phyloP scores from a whole-genome alignment of 2,113 vertebrate genomes.

The Serilophus lunatus region DNA sequence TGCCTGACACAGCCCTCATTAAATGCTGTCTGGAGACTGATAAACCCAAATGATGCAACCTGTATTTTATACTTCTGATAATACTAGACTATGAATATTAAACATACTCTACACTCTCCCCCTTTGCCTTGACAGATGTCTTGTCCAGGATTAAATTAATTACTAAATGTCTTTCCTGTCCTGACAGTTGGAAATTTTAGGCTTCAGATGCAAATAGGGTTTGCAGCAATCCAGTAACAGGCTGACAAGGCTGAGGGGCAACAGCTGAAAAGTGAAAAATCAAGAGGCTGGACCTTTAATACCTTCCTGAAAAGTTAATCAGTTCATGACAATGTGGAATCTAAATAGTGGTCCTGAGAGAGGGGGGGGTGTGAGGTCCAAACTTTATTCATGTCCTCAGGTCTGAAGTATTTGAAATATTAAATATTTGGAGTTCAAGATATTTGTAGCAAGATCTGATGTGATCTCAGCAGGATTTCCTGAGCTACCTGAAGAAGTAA shows the following conservation, averaged over 20 bases:
- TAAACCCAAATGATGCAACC: neutral
- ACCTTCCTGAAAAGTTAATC: constrained; percentile 29
- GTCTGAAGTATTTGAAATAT: neutral
- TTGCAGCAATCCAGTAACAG: constrained; percentile 57
- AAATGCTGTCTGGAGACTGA: neutral
- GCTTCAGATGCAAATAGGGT: constrained; percentile 45
- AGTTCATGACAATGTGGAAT: neutral
- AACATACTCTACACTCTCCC: neutral
- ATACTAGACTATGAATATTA: neutral
- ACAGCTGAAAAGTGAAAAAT: constrained; percentile 52
- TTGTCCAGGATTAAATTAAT: constrained; percentile 55
- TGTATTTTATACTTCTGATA: neutral
- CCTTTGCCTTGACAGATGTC: constrained; percentile 28
- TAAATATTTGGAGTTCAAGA: neutral
- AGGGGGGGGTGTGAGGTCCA: neutral
- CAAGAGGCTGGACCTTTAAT: constrained; percentile 5
- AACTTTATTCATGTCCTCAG: neutral
- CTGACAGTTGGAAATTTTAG: constrained; percentile 41
- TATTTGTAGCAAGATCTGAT: too few species aligned
- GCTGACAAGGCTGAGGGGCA: constrained; percentile 48
- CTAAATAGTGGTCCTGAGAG: neutral
- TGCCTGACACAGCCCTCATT: neutral
- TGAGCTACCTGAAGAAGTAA: neutral
- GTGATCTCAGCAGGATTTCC: neutral
- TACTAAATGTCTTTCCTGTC: constrained; percentile 44